Base-by-base conservation (phyloP, 2,113 vertebrate species). In the Petromus typicus region DNA sequence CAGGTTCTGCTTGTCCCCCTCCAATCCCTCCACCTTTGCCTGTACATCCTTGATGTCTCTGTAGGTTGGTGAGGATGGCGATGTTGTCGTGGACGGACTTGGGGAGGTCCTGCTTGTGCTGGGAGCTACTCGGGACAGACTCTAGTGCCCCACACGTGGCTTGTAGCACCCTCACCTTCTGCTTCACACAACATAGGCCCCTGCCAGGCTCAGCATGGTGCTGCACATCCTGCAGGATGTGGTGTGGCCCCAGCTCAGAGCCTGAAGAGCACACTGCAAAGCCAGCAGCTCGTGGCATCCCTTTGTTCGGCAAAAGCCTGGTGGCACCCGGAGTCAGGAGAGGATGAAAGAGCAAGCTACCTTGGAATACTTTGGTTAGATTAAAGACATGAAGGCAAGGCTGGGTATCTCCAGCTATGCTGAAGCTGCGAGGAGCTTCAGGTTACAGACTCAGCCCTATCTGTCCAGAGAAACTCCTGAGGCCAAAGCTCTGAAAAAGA, bases 11-110 rank as follows among this genome's bases (percentile, higher is more conserved):
- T 98, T 99, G 91, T 99, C 80, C 1, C 93, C 93, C n/a, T 97
- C 83, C 0, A 98, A 97, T 67, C 98, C 98, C 51, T 98, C 98
- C 18, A 99, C 96, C 23, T 98, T 99, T 37, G 97, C 95, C 97
- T 99, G 99, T 63, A 99, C 99, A 66, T 98, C 98, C 98, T 99
- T 99, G 45, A 99, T 98, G 98, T 67, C 99, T 98, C 98, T 99
- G 99, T 12, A 99, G 98, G 3, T 98, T 98, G 0, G 99, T 98
- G 97, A 99, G 99, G 93, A 99, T 98, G 6, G 98, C 98, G 30
- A 99, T 98, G 92, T 99, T 99, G 97, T 99, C 99, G 0, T 98
- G 98, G 97, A 99, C 99, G 94, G 99, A 99, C 93, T 98, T 99
- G 84, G 99, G 99, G 96, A 98, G 97, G 51, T 99, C 99, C 92